Conservation (phyloP, 1,140 invertebrate genomes). For the Caenorhabditis briggsae region DNA sequence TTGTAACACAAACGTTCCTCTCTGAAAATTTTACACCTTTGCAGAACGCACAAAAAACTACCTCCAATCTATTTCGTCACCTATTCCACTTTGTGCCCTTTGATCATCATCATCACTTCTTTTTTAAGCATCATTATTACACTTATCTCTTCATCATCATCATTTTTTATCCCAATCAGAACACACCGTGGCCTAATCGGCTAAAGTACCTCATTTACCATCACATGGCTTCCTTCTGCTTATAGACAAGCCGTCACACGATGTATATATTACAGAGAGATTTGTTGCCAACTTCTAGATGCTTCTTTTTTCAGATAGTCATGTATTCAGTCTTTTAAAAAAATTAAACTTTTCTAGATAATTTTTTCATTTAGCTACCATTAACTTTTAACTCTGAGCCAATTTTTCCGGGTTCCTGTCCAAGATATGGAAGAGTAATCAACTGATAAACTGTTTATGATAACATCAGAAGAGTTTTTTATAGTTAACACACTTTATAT, state of each 20-base stretch:
- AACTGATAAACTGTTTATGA: too few species aligned
- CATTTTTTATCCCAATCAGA: constrained; percentile 14
- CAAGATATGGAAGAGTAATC: too few species aligned
- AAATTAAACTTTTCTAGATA: background rate
- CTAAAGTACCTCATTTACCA: constrained; percentile 38
- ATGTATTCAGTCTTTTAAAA: too few species aligned
- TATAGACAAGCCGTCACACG: background rate
- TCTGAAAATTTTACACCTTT: too few species aligned
- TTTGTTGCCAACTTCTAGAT: background rate
- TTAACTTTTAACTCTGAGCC: too few species aligned
- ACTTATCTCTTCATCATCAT: background rate
- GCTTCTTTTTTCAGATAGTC: background rate
- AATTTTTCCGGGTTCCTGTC: too few species aligned
- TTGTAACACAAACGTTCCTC: too few species aligned
- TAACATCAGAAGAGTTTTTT: too few species aligned
- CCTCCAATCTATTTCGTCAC: too few species aligned
- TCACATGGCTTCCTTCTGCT: background rate
- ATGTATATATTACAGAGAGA: background rate
- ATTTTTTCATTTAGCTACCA: too few species aligned
- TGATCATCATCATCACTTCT: constrained; percentile 7
- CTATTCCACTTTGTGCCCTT: constrained; percentile 5
- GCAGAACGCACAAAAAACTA: too few species aligned
- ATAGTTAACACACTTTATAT: too few species aligned
- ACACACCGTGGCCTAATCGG: background rate
- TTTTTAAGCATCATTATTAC: background rate